phyloP scores from a whole-genome alignment of 35 echinoderm and acorn worm species.

The Nesometra sesokonis region DNA sequence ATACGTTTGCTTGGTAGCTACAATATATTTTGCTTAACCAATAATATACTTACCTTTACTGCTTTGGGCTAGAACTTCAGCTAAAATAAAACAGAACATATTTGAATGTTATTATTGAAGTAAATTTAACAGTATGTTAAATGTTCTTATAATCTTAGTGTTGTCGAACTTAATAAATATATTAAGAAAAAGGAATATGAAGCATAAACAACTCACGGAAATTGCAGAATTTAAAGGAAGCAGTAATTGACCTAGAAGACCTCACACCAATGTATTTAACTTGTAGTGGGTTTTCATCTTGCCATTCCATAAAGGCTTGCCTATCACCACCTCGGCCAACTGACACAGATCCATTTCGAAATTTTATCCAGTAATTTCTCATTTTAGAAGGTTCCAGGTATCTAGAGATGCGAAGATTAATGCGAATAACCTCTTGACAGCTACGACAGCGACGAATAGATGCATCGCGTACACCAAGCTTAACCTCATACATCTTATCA shows the following conservation, averaged over 20 bases:
- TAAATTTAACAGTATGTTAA: no score
- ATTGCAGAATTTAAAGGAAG: not conserved
- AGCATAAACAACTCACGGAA: not conserved
- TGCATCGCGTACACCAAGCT: not conserved
- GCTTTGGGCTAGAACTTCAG: no score
- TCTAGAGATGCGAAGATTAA: not conserved
- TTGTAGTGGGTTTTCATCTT: not conserved
- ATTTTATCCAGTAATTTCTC: not conserved
- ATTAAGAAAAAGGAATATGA: no score
- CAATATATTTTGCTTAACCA: no score
- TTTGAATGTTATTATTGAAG: no score
- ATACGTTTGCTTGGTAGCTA: no score
- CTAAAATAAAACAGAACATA: no score
- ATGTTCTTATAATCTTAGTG: no score
- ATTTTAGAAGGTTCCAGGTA: not conserved
- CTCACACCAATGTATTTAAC: not conserved
- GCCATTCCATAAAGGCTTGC: constrained; percentile 2
- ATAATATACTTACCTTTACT: no score
- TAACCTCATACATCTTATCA: not conserved
- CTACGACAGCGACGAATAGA: not conserved
- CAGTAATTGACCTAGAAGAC: not conserved
- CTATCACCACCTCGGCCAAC: not conserved
- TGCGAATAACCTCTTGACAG: not conserved
- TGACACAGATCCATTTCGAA: not conserved
- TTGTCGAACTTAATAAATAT: no score